Evolutionary conservation across 2,888 invertebrate genomes (phyloP).

Genomic region (Netelia virgata): DNA sequence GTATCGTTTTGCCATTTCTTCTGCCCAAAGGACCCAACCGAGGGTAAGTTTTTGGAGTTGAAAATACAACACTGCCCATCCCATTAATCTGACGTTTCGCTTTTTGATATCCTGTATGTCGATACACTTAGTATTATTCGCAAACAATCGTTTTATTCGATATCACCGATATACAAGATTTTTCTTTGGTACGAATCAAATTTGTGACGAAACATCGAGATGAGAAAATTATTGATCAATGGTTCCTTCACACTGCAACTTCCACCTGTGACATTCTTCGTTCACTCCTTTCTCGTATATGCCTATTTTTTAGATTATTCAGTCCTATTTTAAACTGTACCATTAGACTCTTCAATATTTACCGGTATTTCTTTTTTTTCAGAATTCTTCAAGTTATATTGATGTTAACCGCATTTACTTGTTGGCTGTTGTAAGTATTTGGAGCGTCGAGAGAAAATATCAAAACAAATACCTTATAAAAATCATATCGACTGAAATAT

Average conservation of each 20-base stretch:
- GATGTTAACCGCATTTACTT: slow-evolving; percentile 94
- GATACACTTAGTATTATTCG: not conserved
- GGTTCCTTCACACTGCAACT: slow-evolving; percentile 11
- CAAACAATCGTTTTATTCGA: not conserved
- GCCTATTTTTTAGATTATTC: no score
- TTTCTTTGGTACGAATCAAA: not conserved
- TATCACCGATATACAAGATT: not conserved
- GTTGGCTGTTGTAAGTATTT: slow-evolving; percentile 95
- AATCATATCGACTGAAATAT: not conserved
- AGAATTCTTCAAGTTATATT: slow-evolving; percentile 94
- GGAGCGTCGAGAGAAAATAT: slow-evolving; percentile 49
- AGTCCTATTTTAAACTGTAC: no score
- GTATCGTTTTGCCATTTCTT: slow-evolving; percentile 94
- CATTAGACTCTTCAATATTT: not conserved
- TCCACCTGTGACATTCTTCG: slow-evolving; percentile 30
- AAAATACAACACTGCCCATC: slow-evolving; percentile 52
- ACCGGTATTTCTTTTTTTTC: slow-evolving; percentile 82
- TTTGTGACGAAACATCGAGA: not conserved
- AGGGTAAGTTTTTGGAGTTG: slow-evolving; percentile 88
- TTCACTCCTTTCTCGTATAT: no score
- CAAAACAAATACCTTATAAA: not conserved
- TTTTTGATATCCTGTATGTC: slow-evolving; percentile 20
- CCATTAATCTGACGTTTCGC: slow-evolving; percentile 59
- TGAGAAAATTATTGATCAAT: slow-evolving; percentile 31
- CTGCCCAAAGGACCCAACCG: slow-evolving; percentile 96